Percentiles rank a stretch among this genome's conserved stretches.
Evolutionary conservation across 2,797 vertebrate genomes (phyloP).

Genomic region (Cossypha caffra): DNA sequence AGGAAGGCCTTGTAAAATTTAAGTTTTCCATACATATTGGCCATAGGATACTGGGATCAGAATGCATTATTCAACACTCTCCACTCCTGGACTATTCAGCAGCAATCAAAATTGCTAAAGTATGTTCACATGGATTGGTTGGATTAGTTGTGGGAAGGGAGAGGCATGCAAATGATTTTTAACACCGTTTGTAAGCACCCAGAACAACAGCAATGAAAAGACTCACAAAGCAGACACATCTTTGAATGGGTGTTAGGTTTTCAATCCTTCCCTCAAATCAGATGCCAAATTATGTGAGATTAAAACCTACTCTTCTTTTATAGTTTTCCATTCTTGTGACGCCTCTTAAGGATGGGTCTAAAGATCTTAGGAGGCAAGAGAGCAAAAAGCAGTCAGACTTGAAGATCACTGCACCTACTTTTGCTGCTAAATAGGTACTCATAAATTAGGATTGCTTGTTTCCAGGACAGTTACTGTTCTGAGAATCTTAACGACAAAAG

Average conservation of each 20-base stretch:
- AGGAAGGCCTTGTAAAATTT: background rate
- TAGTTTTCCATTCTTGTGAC: background rate
- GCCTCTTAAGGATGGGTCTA: background rate
- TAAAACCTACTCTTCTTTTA: background rate
- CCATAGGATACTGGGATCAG: background rate
- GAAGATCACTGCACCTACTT: background rate
- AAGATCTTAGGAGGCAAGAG: background rate
- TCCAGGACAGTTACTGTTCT: background rate
- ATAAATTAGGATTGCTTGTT: background rate
- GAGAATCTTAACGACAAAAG: background rate
- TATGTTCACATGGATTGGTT: background rate
- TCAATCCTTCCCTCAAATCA: background rate
- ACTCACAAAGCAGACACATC: background rate
- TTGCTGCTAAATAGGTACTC: background rate
- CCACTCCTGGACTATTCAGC: background rate
- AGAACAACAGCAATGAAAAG: background rate
- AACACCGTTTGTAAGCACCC: background rate
- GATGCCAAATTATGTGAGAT: background rate
- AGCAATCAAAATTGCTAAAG: background rate
- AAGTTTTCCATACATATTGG: background rate
- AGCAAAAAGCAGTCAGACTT: background rate
- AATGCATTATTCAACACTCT: background rate
- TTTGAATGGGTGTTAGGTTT: background rate
- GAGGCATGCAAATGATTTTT: background rate
- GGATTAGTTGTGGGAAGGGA: background rate